A percentile compares a stretch with the other conserved stretches of the same genome.
Evolutionary conservation across 2,797 vertebrate species (phyloP).

Genomic region (Pempheris klunzingeri): DNA sequence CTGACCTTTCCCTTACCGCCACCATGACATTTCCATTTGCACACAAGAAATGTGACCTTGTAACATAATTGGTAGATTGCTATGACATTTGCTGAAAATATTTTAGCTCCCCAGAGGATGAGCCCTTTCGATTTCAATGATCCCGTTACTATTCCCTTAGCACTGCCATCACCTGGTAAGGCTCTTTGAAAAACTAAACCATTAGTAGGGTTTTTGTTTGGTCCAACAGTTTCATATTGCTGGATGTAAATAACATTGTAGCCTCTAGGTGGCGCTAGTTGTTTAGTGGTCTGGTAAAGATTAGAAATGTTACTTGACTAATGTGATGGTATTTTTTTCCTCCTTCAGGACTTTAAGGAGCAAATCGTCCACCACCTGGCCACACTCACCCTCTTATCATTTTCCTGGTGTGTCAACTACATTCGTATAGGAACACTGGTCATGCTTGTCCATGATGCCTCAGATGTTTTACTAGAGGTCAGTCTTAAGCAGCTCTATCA

Average conservation of each 20-base stretch:
- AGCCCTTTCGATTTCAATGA: neutral
- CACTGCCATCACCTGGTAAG: too few relatives aligned
- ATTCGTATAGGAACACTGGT: slow-evolving; percentile 93
- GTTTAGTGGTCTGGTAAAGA: neutral
- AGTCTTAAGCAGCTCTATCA: slow-evolving; percentile 34
- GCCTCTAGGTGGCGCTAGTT: neutral
- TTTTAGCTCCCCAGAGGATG: neutral
- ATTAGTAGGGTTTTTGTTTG: too few relatives aligned
- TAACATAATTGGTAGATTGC: neutral
- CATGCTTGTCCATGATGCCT: slow-evolving; percentile 92
- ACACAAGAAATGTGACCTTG: neutral
- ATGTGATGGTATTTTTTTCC: neutral
- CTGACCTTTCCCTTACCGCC: neutral
- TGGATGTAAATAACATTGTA: neutral
- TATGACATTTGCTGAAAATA: neutral
- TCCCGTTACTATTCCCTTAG: neutral
- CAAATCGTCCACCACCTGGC: slow-evolving; percentile 94
- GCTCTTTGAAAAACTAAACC: too few relatives aligned
- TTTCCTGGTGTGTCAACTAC: slow-evolving; percentile 96
- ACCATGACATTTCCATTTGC: neutral
- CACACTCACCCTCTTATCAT: slow-evolving; percentile 90
- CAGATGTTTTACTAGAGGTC: slow-evolving; percentile 96
- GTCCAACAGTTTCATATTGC: neutral
- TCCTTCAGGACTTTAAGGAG: slow-evolving; percentile 91
- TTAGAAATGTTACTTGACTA: neutral